Conservation (phyloP, 2,888 invertebrate species). For the Noctua fimbriata region DNA sequence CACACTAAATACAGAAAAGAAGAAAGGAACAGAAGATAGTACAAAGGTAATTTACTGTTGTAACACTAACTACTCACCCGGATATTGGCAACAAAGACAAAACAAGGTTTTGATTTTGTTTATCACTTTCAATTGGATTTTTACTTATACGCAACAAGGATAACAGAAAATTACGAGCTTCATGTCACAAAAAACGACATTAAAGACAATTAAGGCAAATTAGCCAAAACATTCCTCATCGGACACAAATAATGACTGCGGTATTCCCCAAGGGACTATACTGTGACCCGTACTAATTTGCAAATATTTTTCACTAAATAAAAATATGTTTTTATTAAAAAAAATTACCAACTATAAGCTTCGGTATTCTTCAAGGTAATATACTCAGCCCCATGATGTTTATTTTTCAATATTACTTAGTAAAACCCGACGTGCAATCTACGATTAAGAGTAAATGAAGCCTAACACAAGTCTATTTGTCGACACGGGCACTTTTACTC, state of each 20-base stretch:
- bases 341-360: not conserved
- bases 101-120: not conserved
- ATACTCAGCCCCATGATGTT: not conserved
- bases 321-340: not conserved
- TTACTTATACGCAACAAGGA: not conserved
- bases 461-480: conserved; percentile 31
- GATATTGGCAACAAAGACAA: no score
- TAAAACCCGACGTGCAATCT: conserved; percentile 3
- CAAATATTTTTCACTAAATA: not conserved
- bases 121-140: not conserved
- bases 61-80: not conserved
- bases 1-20: no score
- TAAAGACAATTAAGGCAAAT: not conserved
- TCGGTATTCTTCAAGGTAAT: not conserved
- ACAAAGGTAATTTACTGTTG: no score
- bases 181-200: not conserved
- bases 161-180: not conserved
- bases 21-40: no score
- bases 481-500: conserved; percentile 51
- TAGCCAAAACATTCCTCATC: not conserved
- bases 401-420: not conserved
- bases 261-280: not conserved
- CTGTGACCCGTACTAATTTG: not conserved
- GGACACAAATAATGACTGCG: not conserved
- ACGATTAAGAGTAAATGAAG: conserved; percentile 21